phyloP scores from a whole-genome alignment of 2,113 vertebrate genomes.

The Psephotus haematonotus region DNA sequence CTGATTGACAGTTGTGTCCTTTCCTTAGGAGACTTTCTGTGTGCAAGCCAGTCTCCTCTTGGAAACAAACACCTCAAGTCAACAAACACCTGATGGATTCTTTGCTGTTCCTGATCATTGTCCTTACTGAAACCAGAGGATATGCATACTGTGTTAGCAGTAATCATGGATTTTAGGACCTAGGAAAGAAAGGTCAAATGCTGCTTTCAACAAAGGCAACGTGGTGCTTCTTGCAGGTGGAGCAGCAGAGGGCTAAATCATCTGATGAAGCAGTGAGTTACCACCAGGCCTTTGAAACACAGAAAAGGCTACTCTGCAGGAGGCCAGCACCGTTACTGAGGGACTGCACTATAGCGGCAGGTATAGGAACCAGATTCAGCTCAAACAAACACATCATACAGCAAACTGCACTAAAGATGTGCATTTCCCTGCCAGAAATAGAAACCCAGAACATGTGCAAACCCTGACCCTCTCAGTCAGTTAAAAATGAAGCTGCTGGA shows the following conservation, averaged over 20 bases:
- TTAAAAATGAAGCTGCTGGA: neutral
- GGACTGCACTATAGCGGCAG: neutral
- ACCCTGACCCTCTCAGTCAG: neutral
- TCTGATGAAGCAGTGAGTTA: neutral
- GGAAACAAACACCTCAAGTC: neutral
- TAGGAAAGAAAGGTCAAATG: neutral
- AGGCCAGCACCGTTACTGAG: neutral
- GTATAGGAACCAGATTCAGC: neutral
- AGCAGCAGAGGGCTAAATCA: neutral
- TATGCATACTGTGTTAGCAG: neutral
- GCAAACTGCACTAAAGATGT: neutral
- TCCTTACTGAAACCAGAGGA: neutral
- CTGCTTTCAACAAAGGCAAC: neutral
- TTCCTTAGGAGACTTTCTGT: neutral
- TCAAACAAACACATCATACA: rapidly evolving
- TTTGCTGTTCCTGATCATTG: neutral
- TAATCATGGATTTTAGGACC: neutral
- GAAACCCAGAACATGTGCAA: neutral
- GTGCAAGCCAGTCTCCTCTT: neutral
- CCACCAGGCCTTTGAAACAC: neutral
- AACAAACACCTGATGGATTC: neutral
- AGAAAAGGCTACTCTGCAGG: neutral
- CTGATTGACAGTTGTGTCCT: neutral
- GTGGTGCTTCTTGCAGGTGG: neutral
- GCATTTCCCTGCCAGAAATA: neutral